Evolutionary conservation across 2,888 invertebrate genomes (phyloP).

Genomic region (Trichopoda pennipes): DNA sequence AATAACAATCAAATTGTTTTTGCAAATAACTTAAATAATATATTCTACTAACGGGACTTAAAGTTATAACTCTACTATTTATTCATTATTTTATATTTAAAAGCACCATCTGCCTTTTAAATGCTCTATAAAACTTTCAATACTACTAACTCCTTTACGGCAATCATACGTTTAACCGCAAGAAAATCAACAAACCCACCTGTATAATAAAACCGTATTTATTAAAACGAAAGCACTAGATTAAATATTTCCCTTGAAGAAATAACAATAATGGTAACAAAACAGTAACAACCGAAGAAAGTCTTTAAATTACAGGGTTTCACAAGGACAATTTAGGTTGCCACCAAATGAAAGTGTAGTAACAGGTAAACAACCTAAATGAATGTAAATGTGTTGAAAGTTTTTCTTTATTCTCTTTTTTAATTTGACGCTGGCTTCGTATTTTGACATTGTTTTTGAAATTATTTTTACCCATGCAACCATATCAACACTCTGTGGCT

Average conservation of each 20-base stretch:
- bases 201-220: conserved; percentile 18
- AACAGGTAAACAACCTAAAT: conserved; percentile 6
- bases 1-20: too few relatives aligned
- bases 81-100: too few relatives aligned
- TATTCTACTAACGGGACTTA: too few relatives aligned
- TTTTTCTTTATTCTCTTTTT: too few relatives aligned
- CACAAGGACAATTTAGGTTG: conserved; percentile 50
- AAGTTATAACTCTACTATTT: too few relatives aligned
- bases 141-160: conserved; percentile 12
- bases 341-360: conserved; percentile 36
- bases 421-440: neutral
- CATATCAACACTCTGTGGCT: neutral
- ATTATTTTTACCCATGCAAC: neutral
- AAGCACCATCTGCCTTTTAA: neutral
- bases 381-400: neutral
- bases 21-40: too few relatives aligned
- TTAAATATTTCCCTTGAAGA: conserved; percentile 13
- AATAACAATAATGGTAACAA: neutral
- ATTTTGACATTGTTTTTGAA: neutral
- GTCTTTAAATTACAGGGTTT: conserved; percentile 39
- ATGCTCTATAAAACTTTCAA: conserved; percentile 8
- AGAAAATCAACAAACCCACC: conserved; percentile 37
- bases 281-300: neutral
- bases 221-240: conserved; percentile 3
- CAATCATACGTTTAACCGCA: conserved; percentile 24